These are phyloP conservation scores for Pseudomugil gertrudae DNA, from an alignment of 2,797 vertebrate genomes.

Conservation along the genomic window DNA sequence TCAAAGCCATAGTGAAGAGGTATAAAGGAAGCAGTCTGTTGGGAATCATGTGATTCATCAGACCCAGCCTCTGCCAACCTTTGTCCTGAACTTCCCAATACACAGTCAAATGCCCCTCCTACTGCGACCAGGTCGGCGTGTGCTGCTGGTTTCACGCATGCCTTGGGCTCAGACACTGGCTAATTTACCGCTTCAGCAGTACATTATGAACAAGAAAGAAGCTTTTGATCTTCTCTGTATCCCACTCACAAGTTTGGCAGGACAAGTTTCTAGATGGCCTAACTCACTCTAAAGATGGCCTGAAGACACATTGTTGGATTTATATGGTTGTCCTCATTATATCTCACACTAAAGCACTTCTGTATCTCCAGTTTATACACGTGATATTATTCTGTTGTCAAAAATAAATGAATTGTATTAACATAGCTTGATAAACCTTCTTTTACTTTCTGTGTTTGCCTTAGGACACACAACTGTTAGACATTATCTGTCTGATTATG, in stretches of 20 bases:
- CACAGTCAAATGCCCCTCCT: constrained; percentile 61
- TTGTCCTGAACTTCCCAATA: constrained; percentile 67
- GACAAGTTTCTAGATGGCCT: constrained; percentile 73
- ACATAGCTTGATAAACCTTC: constrained; percentile 32
- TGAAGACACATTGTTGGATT: constrained; percentile 62
- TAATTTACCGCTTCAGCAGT: constrained; percentile 79
- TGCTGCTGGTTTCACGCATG: constrained; percentile 82
- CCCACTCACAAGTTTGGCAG: constrained; percentile 73
- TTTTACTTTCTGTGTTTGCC: constrained; percentile 12
- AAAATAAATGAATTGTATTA: constrained; percentile 49
- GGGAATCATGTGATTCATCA: constrained; percentile 78
- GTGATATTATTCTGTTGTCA: constrained; percentile 42
- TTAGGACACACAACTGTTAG: constrained; percentile 13
- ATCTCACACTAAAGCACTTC: constrained; percentile 35
- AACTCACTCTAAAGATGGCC: constrained; percentile 57
- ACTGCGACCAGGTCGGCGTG: constrained; percentile 74
- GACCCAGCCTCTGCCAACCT: constrained; percentile 64
- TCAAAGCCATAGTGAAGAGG: constrained; percentile 66
- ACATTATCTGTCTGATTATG: constrained; percentile 12
- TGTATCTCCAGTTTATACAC: constrained; percentile 38
- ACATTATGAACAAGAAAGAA: constrained; percentile 77
- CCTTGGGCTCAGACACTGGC: constrained; percentile 81
- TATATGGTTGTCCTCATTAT: constrained; percentile 60
- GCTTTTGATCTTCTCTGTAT: constrained; percentile 77
- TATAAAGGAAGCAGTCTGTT: constrained; percentile 61